These are phyloP conservation scores for Drosophila imparisetae DNA, from an alignment of 2,888 invertebrate genomes.

Conservation along the genomic window DNA sequence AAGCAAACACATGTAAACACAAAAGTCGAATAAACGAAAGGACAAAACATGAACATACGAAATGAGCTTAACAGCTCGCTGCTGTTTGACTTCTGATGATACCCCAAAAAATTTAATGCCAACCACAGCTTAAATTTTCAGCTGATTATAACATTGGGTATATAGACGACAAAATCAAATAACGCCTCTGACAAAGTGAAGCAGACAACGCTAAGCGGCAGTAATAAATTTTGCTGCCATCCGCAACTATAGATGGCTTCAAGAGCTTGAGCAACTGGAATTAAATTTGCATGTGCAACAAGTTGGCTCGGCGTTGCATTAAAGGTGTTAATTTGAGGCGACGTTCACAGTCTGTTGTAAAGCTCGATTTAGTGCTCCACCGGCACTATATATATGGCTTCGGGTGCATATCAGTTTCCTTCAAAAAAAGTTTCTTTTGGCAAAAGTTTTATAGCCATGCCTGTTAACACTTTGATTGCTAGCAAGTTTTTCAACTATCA, in stretches of 20 bases:
- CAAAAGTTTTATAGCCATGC: slow-evolving; percentile 67
- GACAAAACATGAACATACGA: slow-evolving; percentile 62
- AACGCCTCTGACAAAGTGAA: slow-evolving; percentile 6
- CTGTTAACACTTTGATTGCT: slow-evolving; percentile 78
- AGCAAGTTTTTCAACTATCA: slow-evolving; percentile 57
- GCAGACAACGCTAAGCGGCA: slow-evolving; percentile 29
- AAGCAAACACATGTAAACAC: slow-evolving; percentile 68
- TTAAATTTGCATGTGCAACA: slow-evolving; percentile 55
- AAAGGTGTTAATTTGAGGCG: slow-evolving; percentile 67
- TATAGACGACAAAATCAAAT: slow-evolving; percentile 8
- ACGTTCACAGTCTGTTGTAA: slow-evolving; percentile 33
- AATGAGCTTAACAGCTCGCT: slow-evolving; percentile 69
- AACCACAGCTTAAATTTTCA: slow-evolving; percentile 49
- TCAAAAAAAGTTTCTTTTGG: slow-evolving; percentile 56
- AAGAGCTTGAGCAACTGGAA: not conserved
- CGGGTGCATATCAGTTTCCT: slow-evolving; percentile 23
- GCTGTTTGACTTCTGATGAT: slow-evolving; percentile 64
- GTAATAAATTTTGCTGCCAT: slow-evolving; percentile 53
- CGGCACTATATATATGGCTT: not conserved
- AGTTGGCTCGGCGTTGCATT: slow-evolving; percentile 49
- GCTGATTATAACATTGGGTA: slow-evolving; percentile 18
- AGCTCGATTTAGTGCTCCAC: slow-evolving; percentile 34
- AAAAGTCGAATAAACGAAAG: slow-evolving; percentile 40
- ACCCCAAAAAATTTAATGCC: slow-evolving; percentile 50
- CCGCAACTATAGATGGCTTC: slow-evolving; percentile 40